A percentile compares a stretch with the other conserved stretches of the same genome.
phyloP scores from a whole-genome alignment of 2,113 vertebrate species.

The Ictidomys tridecemlineatus region DNA sequence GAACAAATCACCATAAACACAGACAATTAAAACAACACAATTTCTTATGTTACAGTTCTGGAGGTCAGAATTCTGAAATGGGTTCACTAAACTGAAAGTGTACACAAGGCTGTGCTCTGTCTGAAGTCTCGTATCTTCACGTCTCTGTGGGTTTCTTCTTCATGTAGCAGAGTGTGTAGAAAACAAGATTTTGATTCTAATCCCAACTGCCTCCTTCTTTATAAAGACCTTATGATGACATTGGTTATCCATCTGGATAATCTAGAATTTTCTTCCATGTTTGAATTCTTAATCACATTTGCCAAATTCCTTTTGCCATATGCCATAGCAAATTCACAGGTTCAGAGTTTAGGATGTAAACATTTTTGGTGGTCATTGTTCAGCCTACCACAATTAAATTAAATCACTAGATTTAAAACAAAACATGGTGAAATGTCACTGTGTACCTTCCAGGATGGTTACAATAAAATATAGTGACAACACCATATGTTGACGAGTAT shows the following conservation, averaged over 20 bases:
- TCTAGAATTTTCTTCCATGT: neutral
- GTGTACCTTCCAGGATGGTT: neutral
- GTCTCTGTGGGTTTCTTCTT: neutral
- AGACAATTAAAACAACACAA: neutral
- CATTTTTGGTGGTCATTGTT: neutral
- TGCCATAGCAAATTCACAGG: neutral
- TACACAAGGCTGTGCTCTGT: no score
- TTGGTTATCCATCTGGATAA: neutral
- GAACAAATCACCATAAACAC: neutral
- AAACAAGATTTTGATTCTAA: neutral
- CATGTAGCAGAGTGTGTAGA: neutral
- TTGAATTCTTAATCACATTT: neutral
- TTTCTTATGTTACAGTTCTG: neutral
- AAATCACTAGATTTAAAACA: neutral
- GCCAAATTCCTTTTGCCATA: neutral
- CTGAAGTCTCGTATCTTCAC: neutral
- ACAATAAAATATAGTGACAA: neutral
- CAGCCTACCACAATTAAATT: neutral
- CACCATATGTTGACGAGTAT: neutral
- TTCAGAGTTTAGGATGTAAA: neutral
- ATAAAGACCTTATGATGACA: neutral
- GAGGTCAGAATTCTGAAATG: neutral
- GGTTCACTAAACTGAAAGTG: no score
- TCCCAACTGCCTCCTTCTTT: neutral
- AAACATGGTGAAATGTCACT: neutral